phyloP scores from a whole-genome alignment of 2,113 vertebrate species.

The Rafetus swinhoei region DNA sequence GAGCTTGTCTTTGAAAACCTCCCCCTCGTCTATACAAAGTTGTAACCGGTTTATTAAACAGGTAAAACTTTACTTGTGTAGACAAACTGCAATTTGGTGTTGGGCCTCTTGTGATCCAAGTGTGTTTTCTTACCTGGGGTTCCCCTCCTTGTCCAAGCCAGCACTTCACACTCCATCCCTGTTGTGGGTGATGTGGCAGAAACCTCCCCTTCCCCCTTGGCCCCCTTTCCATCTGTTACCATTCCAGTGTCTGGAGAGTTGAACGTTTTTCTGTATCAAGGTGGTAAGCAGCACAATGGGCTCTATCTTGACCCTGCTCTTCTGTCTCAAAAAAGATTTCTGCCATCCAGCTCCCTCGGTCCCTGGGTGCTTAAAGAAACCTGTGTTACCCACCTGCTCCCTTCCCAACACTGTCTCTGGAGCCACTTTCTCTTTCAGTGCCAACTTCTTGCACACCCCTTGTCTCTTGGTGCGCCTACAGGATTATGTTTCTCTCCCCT shows the following conservation, averaged over 20 bases:
- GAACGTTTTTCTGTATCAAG: background rate
- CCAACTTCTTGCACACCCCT: background rate
- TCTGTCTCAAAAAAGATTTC: background rate
- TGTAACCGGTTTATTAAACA: background rate
- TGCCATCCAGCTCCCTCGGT: background rate
- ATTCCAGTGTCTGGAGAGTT: background rate
- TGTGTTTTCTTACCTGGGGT: background rate
- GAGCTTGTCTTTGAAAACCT: background rate
- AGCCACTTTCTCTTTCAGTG: background rate
- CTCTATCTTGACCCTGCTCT: background rate
- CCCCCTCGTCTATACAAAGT: background rate
- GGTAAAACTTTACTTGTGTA: background rate
- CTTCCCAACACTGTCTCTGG: background rate
- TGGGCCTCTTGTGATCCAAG: background rate
- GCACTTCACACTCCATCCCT: accelerated
- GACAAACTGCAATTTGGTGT: background rate
- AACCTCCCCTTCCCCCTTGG: background rate
- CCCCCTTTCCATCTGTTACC: background rate
- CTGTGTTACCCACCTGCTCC: background rate
- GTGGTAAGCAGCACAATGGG: background rate
- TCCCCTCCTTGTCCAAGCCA: background rate
- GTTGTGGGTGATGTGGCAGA: background rate
- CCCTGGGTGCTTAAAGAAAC: background rate
- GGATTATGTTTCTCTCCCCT: background rate
- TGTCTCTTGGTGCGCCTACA: background rate